These are phyloP conservation scores for Passer domesticus DNA, from an alignment of 2,113 vertebrate genomes.

Conservation along the genomic window DNA sequence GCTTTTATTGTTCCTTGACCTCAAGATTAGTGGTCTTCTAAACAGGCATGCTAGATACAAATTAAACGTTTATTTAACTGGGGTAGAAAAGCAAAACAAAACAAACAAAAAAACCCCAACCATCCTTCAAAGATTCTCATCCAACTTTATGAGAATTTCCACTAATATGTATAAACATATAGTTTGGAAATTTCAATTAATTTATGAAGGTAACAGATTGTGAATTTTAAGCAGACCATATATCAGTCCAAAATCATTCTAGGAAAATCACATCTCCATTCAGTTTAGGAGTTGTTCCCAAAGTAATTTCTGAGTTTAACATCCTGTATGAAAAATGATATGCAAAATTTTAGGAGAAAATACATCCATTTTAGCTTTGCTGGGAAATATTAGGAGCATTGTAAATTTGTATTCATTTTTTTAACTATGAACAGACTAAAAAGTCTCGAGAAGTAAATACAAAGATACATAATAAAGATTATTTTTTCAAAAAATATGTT, in stretches of 20 bases:
- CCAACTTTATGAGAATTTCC: neutral
- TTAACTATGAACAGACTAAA: neutral
- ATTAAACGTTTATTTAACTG: neutral
- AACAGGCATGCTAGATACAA: neutral
- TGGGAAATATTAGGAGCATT: neutral
- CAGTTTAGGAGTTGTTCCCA: neutral
- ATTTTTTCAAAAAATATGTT: neutral
- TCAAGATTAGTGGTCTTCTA: neutral
- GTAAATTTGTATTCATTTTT: neutral
- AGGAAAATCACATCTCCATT: slow-evolving; percentile 16
- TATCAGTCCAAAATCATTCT: slow-evolving; percentile 32
- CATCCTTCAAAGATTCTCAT: neutral
- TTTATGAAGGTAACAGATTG: neutral
- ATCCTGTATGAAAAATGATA: neutral
- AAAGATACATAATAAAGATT: neutral
- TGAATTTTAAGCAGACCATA: slow-evolving; percentile 39
- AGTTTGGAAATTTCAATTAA: neutral
- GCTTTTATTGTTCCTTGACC: neutral
- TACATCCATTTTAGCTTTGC: neutral
- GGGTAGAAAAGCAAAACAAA: neutral
- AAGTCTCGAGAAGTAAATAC: neutral
- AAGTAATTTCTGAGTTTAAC: slow-evolving; percentile 19
- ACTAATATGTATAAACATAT: neutral
- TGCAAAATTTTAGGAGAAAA: neutral
- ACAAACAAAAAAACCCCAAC: neutral